A percentile compares a stretch with the other conserved stretches of the same genome.
Evolutionary conservation across 2,888 invertebrate genomes (phyloP).

Genomic region (Meiosimyza platycephala): DNA sequence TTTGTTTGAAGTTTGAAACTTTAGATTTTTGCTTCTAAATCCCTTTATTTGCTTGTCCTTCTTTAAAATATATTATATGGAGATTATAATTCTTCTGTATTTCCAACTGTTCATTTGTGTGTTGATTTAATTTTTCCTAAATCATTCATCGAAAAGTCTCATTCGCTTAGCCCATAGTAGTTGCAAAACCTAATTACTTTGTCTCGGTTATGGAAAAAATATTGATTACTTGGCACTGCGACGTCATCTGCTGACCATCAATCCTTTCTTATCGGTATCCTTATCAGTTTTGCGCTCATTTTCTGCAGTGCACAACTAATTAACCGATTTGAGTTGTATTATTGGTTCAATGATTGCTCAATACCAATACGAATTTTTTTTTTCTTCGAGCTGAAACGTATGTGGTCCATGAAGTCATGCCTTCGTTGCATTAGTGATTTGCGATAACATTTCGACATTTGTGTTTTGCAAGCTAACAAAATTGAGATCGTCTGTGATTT

Average conservation of each 20-base stretch:
- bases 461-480: background rate
- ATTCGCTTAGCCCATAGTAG: background rate
- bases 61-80: too few species aligned
- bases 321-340: background rate
- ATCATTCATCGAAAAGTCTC: background rate
- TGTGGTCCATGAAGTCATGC: slow-evolving; percentile 27
- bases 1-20: slow-evolving; percentile 19
- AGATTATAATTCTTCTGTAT: too few species aligned
- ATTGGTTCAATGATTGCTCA: background rate
- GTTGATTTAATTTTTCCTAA: background rate
- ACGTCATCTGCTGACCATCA: slow-evolving; percentile 13
- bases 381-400: background rate
- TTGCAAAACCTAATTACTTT: background rate
- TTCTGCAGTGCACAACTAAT: slow-evolving; percentile 6
- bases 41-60: too few species aligned
- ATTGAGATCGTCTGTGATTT: too few species aligned
- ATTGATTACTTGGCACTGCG: slow-evolving; percentile 4
- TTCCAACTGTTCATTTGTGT: too few species aligned
- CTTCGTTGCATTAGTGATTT: slow-evolving; percentile 1
- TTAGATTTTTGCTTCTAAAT: too few species aligned
- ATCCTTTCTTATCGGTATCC: slow-evolving; percentile 32
- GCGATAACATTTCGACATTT: slow-evolving; percentile 30
- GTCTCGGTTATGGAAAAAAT: slow-evolving; percentile 20
- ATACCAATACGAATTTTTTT: background rate
- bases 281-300: slow-evolving; percentile 4